A percentile compares a stretch with the other conserved stretches of the same genome.
These are phyloP conservation scores for Tipula helvola DNA, from an alignment of 2,888 invertebrate genomes.

Conservation along the genomic window DNA sequence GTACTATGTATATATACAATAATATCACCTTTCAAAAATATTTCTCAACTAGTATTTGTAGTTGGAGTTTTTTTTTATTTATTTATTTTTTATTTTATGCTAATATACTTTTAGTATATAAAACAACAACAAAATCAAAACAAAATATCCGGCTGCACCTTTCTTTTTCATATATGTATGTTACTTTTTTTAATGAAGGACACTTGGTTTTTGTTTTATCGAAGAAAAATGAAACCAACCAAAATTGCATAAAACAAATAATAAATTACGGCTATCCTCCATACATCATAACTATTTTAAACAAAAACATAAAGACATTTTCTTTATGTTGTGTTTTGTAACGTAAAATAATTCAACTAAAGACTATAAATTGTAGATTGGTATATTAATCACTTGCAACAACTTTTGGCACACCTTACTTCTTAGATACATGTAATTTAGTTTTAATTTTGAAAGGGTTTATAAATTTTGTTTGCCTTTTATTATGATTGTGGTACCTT, in stretches of 20 bases:
- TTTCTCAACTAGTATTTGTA: background rate
- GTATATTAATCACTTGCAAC: background rate
- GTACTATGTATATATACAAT: background rate
- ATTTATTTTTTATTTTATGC: background rate
- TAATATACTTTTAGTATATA: background rate
- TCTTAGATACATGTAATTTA: background rate
- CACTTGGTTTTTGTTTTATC: background rate
- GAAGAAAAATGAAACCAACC: background rate
- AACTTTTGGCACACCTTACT: background rate
- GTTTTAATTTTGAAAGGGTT: background rate
- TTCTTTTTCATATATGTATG: conserved; percentile 8
- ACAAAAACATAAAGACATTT: background rate
- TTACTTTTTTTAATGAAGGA: background rate
- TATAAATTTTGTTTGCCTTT: background rate
- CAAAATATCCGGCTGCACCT: conserved; percentile 11
- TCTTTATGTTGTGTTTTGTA: background rate
- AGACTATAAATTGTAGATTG: background rate
- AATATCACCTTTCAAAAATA: conserved; percentile 7
- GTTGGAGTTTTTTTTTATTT: background rate
- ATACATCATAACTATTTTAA: background rate
- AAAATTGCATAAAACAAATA: background rate
- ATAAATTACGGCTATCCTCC: background rate
- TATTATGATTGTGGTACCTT: background rate
- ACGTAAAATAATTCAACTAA: background rate
- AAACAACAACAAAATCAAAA: background rate